Conservation (phyloP, 2,888 invertebrate genomes). For the Chymomyza amoena region DNA sequence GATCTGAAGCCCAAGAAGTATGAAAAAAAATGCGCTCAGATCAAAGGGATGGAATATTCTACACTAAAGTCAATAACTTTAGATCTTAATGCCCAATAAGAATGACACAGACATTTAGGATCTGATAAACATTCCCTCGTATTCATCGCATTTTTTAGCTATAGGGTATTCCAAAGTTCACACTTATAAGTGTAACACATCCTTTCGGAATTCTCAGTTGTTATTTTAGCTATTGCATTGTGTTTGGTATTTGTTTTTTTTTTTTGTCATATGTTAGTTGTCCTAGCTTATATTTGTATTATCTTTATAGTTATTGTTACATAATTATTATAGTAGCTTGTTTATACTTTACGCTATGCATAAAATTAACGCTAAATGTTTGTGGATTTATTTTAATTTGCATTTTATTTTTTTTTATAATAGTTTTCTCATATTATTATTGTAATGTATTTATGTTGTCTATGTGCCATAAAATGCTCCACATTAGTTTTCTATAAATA, state of each 20-base stretch:
- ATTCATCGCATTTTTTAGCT: not conserved
- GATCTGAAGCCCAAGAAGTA: no score
- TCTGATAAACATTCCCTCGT: no score
- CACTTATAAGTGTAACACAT: not conserved
- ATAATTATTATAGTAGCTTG: constrained; percentile 11
- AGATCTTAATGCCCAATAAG: no score
- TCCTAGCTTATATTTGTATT: constrained; percentile 9
- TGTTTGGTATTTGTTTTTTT: constrained; percentile 16
- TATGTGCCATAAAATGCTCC: not conserved
- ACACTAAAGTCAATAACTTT: no score
- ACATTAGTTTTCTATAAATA: not conserved
- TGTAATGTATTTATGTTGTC: constrained; percentile 8
- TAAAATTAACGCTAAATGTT: constrained; percentile 61
- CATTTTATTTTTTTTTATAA: constrained; percentile 13
- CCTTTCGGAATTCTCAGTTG: constrained; percentile 8
- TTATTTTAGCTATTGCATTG: constrained; percentile 3
- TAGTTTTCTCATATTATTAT: constrained; percentile 1
- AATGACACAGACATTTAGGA: no score
- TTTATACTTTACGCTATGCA: constrained; percentile 57
- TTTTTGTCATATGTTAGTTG: constrained; percentile 12
- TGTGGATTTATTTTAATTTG: constrained; percentile 8
- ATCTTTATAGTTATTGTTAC: constrained; percentile 7
- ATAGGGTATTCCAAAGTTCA: not conserved
- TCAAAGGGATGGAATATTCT: no score
- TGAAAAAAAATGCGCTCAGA: no score